Evolutionary conservation across 2,888 invertebrate species (phyloP), one percentile per base, ranked within the genome.

Genomic region (Diarsia rubi): DNA sequence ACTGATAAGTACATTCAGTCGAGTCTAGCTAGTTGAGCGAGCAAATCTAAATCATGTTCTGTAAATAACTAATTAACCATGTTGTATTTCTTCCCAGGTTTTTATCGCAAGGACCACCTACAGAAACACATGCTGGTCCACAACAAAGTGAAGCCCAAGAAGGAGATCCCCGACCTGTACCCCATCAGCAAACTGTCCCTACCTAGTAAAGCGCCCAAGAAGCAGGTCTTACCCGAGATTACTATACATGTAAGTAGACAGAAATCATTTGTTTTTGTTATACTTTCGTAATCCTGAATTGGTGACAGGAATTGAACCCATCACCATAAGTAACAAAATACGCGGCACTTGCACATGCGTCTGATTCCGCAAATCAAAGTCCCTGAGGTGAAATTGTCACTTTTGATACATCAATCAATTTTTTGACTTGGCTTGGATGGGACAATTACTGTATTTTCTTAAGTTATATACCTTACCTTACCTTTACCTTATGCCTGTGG

Each of bases 81-180:
- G 8, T 49, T 49, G 0, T 68, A 4, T 44, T 54, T 6, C 47
- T 49, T 5, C 74, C 0, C 90, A 96, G 96, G 96, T 31, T 96
- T 96, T 88, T 96, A 96, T 89, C 94, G 96, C 74, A 96, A 96
- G 72, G 96, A 96, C 75, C 96, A 96, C 81, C 84, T 96, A 3
- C 95, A 96, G 86, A 96, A 96, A 87, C 96, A 96, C 85, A 85
- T 89, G 69, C 90, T 91, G 70, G 93, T 96, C 0, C 96, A 96
- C 89, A 80, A 86, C 19, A 93, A 90, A 78, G 78, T 72, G 9
- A 92, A 90, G 76, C 80, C 88, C 3, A 92, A 90, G 88, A 92
- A 91, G 71, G 91, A 91, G 54, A 49, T 95, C 1, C 95, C 96
- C 0, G 95, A 86, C 6, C 90, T 95, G 21, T 91, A 88, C 80